Conservation (phyloP, 2,797 vertebrate species). For the Knipowitschia caucasica region DNA sequence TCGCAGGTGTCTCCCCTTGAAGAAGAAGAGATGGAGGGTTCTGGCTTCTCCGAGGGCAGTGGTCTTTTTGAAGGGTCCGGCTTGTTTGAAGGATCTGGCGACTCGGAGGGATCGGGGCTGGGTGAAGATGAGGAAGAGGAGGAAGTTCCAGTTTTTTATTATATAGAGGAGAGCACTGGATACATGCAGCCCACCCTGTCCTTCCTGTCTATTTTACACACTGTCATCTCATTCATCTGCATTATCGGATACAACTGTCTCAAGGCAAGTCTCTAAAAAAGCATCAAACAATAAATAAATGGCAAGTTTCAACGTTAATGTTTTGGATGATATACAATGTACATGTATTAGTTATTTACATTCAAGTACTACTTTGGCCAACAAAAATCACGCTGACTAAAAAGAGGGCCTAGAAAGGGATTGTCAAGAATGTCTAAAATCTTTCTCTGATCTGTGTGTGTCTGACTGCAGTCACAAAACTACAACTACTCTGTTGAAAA, state of each 20-base stretch:
- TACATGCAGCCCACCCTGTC: slow-evolving; percentile 91
- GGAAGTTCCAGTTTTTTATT: slow-evolving; percentile 83
- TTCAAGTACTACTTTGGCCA: too few species aligned
- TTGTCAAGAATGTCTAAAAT: too few species aligned
- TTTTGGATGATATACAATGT: too few species aligned
- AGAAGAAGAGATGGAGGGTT: slow-evolving; percentile 71
- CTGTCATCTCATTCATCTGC: slow-evolving; percentile 89
- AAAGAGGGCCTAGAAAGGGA: too few species aligned
- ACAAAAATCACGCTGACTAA: too few species aligned
- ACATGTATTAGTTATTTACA: too few species aligned
- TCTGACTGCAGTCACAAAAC: too few species aligned
- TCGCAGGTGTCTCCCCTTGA: slow-evolving; percentile 86
- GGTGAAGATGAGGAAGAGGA: slow-evolving; percentile 79
- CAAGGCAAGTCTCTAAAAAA: slow-evolving; percentile 72
- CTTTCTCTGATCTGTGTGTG: too few species aligned
- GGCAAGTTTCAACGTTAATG: too few species aligned
- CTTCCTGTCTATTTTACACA: slow-evolving; percentile 83
- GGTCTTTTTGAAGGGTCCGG: slow-evolving; percentile 73
- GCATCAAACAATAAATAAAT: neutral
- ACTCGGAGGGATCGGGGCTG: slow-evolving; percentile 69
- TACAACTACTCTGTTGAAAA: too few species aligned
- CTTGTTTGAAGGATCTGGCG: slow-evolving; percentile 71
- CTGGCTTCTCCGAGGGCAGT: slow-evolving; percentile 65
- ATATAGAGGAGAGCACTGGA: slow-evolving; percentile 93
- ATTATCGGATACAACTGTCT: slow-evolving; percentile 97